Percentiles rank a stretch among this genome's conserved stretches.
phyloP scores from a whole-genome alignment of 2,113 vertebrate species.

The Perca schrenkii region DNA sequence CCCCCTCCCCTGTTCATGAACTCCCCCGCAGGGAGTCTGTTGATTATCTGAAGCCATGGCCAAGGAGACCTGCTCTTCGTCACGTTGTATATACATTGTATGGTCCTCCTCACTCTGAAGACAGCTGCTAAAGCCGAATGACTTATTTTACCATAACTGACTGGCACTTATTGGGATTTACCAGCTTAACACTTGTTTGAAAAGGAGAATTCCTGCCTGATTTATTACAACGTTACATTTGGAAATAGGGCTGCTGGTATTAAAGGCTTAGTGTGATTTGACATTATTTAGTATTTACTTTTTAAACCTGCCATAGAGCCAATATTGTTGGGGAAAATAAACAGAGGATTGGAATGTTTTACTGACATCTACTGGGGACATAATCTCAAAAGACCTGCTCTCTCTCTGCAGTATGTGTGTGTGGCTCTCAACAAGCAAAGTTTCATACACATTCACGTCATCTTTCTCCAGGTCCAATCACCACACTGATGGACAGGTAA shows the following conservation, averaged over 20 bases:
- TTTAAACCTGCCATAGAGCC: constrained; percentile 3
- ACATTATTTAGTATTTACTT: constrained; percentile 29
- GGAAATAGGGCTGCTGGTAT: constrained; percentile 2
- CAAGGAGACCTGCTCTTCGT: constrained; percentile 40
- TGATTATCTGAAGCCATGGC: constrained; percentile 14
- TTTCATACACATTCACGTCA: not conserved
- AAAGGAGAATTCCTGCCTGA: constrained; percentile 39
- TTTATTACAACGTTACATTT: constrained; percentile 10
- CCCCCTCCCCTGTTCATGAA: not conserved
- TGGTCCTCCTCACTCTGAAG: not conserved
- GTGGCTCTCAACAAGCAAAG: constrained; percentile 1
- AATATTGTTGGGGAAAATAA: constrained; percentile 26
- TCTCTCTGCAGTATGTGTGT: not conserved
- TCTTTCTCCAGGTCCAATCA: constrained; percentile 10
- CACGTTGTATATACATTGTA: constrained; percentile 17
- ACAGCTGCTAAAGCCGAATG: constrained; percentile 8
- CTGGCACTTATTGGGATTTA: constrained; percentile 38
- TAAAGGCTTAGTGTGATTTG: constrained; percentile 40
- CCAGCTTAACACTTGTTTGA: constrained; percentile 32
- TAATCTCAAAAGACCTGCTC: constrained; percentile 22
- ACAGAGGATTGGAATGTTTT: constrained; percentile 68
- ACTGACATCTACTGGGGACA: constrained; percentile 82
- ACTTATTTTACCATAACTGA: constrained; percentile 26
- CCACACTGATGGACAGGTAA: constrained; percentile 18
- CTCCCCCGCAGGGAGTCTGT: constrained; percentile 19